phyloP scores from a whole-genome alignment of 2,797 vertebrate species.

The Ctenopoma multispine region DNA sequence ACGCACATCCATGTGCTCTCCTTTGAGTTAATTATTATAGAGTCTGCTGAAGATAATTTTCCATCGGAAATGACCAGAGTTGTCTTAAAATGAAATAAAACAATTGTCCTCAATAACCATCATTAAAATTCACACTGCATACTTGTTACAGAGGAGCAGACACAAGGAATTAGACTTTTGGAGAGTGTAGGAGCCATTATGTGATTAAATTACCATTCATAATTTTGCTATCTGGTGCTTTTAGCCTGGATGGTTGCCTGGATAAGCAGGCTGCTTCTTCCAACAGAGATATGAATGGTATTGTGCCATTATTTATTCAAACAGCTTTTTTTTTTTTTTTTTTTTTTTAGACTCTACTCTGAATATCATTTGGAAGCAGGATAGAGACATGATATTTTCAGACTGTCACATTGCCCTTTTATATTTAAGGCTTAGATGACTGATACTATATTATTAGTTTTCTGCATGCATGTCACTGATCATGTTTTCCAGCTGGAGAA shows the following conservation, averaged over 20 bases:
- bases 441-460: constrained; percentile 12
- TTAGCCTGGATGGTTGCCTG: constrained; percentile 63
- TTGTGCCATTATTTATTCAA: constrained; percentile 62
- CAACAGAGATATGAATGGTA: constrained; percentile 43
- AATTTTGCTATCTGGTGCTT: constrained; percentile 87
- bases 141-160: constrained; percentile 88
- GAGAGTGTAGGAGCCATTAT: constrained; percentile 92
- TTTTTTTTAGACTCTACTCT: constrained; percentile 42
- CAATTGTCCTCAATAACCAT: constrained; percentile 58
- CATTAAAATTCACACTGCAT: constrained; percentile 90
- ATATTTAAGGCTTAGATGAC: constrained; percentile 23
- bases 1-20: constrained; percentile 28
- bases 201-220: constrained; percentile 94
- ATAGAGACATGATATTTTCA: constrained; percentile 32
- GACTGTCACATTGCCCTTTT: constrained; percentile 19
- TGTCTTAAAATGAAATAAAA: constrained; percentile 63
- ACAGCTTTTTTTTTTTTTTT: no score
- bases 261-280: constrained; percentile 53
- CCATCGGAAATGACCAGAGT: constrained; percentile 42
- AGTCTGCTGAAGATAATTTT: constrained; percentile 58
- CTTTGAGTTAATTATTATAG: constrained; percentile 46
- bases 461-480: constrained; percentile 11
- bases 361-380: constrained; percentile 28
- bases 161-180: constrained; percentile 90
- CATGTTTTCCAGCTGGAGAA: not conserved